Evolutionary conservation across 2,888 invertebrate genomes (phyloP), one percentile per base, ranked within the genome.

Genomic region (Meliscaeva auricollis): DNA sequence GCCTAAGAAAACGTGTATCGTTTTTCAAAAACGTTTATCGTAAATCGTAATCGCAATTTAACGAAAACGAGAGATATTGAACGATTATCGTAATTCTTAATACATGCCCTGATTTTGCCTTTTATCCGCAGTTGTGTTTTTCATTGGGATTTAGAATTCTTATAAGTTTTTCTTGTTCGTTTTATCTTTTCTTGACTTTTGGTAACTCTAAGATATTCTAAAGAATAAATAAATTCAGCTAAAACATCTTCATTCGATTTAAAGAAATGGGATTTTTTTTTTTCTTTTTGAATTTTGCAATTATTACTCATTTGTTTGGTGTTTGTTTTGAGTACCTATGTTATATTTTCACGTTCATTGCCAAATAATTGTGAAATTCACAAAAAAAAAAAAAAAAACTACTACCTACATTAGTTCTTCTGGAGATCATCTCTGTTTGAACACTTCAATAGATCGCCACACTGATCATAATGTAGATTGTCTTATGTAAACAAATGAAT

Each of bases 391-490:
- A 2, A 2, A 26, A 26, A 26, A 26, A 26, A 26, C 26, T 3
- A 26, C 4, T 26, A 26, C 26, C n/a, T n/a, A 26, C 26, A 26
- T 26, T 3, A 26, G 26, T 26, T 3, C 15, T 41, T 56, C 17
- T 30, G 17, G 30, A 26, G 41, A 69, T 52, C 41, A 26, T 32
- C 48, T 17, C 35, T 22, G 22, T 9, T 30, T 17, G n/a, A 46
- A 30, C 22, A 48, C 11, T 26, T 35, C 7, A 60, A 60, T 32
- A 56, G 46, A 48, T 48, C 35, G 30, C 32, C 22, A 52, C 15
- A 70, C 22, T 7, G 9, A 41, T 13, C 17, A 15, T 20, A 64
- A n/a, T 76, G 35, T 60, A 69, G 44, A 77, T 70, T 62, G 35
- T 26, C 26, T 41, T 35, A 26, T 60, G 35, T 62, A 70, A 50